Percentiles rank a stretch among this genome's conserved stretches.
phyloP scores from a whole-genome alignment of 2,888 invertebrate species.

The Melikaiella ostensackeni region DNA sequence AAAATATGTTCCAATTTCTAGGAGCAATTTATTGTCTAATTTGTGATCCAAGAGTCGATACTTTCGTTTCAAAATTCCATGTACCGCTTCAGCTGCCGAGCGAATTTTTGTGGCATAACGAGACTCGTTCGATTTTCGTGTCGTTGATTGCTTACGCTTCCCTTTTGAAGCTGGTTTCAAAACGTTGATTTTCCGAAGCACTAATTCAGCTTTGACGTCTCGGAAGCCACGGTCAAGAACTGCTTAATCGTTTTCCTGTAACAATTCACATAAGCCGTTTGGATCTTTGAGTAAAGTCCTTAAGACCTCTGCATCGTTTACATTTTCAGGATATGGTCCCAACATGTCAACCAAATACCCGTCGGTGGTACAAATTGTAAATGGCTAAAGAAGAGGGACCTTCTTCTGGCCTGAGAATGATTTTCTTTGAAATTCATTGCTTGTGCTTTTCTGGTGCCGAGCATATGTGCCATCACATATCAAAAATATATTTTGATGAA shows the following conservation, averaged over 20 bases:
- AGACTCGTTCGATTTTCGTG: no score
- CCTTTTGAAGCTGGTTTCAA: no score
- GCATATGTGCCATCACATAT: neutral
- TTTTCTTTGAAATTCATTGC: no score
- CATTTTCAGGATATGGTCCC: constrained; percentile 9
- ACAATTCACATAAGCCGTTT: neutral
- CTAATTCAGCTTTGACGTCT: no score
- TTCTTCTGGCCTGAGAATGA: neutral
- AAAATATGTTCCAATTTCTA: constrained; percentile 14
- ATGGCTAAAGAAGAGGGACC: neutral
- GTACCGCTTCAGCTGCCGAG: constrained; percentile 55
- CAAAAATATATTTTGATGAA: neutral
- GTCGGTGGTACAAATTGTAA: neutral
- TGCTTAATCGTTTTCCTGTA: constrained; percentile 24
- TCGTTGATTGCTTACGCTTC: no score
- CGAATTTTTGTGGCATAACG: constrained; percentile 52
- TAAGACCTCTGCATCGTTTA: constrained; percentile 19
- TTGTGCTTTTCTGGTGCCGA: no score
- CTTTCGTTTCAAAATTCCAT: no score
- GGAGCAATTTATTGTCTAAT: constrained; percentile 52
- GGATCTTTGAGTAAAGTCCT: neutral
- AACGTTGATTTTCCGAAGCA: no score
- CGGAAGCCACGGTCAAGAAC: no score
- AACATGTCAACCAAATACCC: neutral
- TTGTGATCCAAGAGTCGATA: no score